Percentiles rank a stretch among this genome's conserved stretches.
These are phyloP conservation scores for Microctonus hyperodae DNA, from an alignment of 2,888 invertebrate genomes.

Conservation along the genomic window DNA sequence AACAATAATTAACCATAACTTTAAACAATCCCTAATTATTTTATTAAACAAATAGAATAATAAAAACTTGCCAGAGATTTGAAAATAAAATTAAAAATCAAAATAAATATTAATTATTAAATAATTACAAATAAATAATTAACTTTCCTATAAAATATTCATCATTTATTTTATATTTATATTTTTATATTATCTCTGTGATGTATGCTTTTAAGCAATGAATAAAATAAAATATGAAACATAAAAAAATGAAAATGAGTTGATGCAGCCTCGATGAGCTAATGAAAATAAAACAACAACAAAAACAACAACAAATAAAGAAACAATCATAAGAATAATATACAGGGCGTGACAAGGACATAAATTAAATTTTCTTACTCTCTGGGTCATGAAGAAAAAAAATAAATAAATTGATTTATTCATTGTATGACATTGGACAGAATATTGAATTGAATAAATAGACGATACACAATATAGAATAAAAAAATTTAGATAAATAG, in stretches of 20 bases:
- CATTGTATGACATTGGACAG: neutral
- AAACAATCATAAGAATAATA: neutral
- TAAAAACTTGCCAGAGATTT: neutral
- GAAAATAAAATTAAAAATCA: neutral
- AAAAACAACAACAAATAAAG: neutral
- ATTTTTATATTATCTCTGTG: neutral
- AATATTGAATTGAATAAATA: neutral
- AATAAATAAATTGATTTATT: neutral
- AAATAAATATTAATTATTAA: neutral
- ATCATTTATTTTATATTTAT: neutral
- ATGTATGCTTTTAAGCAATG: neutral
- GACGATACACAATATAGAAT: neutral
- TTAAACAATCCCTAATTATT: neutral
- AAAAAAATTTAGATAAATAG: neutral
- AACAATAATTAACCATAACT: neutral
- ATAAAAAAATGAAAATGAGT: neutral
- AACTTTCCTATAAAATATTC: too few relatives aligned
- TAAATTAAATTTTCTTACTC: neutral
- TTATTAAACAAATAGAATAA: neutral
- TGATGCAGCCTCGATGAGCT: neutral
- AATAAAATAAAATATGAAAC: neutral
- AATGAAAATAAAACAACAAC: neutral
- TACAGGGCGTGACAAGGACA: slow-evolving; percentile 21
- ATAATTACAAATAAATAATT: neutral
- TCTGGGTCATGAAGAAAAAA: neutral